Evolutionary conservation across 2,113 vertebrate genomes (phyloP), one percentile per base, ranked within the genome.

Genomic region (Papio anubis): DNA sequence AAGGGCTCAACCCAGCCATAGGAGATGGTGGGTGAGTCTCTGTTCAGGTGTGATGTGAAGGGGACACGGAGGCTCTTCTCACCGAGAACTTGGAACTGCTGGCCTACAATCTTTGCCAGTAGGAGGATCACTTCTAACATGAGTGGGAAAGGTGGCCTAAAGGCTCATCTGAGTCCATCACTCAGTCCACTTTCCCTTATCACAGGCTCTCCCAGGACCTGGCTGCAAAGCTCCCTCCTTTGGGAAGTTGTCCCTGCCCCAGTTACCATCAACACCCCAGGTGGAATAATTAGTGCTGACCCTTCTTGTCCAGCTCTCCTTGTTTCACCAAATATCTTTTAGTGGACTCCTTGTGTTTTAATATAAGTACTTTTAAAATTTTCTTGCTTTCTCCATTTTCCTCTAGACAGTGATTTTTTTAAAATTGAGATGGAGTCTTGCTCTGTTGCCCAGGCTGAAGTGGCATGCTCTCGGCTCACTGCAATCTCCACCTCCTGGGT

Each of bases 1-100:
- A 27, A 32, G 11, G 3, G 9, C 2, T 9, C 27, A 4, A 13
- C 3, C 2, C 1, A 27, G 5, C 61, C 11, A 0, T 6, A 6
- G 73, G 32, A 18, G 21, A 8, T 7, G 30, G 11, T 14, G 23
- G 32, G 20, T 18, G 35, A 23, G 48, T 38, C 68, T 78, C 45
- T 48, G 11, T n/a, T 43, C 14, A 0, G 0, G 1, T 18, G 45
- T 6, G 13, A 57, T 0, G 8, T 3, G 30, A 45, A 0, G 17
- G 32, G 59, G 6, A 13, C 3, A 17, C 6, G 0, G 30, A 12
- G 18, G 13, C 35, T 43, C 48, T n/a, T 5, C 6, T 45, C 43
- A 18, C 23, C 7, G 25, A 73, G 18, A 57, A 21, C 12, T 6
- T 18, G 40, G 43, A n/a, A 20, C 8, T 1, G 6, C n/a, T 10